These are phyloP conservation scores for Clostera curtula DNA, from an alignment of 2,888 invertebrate species.

Conservation along the genomic window DNA sequence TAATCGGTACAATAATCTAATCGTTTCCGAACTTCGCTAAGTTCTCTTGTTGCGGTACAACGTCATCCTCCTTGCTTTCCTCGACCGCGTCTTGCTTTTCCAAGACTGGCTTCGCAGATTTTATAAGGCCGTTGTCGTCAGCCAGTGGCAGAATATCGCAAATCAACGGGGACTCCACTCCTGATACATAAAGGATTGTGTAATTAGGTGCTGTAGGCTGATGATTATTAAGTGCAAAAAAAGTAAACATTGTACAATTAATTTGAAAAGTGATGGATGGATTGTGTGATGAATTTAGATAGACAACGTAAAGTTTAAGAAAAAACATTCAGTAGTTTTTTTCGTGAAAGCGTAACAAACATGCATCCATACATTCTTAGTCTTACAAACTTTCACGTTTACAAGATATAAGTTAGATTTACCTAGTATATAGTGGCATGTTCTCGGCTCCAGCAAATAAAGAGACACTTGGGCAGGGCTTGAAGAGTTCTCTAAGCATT, in stretches of 20 bases:
- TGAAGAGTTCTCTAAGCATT: slow-evolving; percentile 81
- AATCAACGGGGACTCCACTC: slow-evolving; percentile 94
- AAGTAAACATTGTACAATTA: no score
- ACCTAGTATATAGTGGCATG: slow-evolving; percentile 95
- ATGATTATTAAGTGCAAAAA: no score
- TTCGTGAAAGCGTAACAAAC: no score
- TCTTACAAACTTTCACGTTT: no score
- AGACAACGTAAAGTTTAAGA: no score
- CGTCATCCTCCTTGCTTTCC: slow-evolving; percentile 27
- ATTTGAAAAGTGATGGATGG: no score
- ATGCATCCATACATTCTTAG: no score
- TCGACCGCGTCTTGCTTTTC: slow-evolving; percentile 20
- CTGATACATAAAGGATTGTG: no score
- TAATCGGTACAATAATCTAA: slow-evolving; percentile 26
- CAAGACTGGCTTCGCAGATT: slow-evolving; percentile 26
- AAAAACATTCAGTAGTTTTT: no score
- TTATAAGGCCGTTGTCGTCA: slow-evolving; percentile 84
- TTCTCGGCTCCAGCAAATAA: slow-evolving; percentile 91
- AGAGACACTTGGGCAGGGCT: slow-evolving; percentile 89
- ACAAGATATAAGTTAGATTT: no score
- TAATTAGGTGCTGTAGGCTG: no score
- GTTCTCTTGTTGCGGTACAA: slow-evolving; percentile 24
- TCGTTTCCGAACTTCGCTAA: slow-evolving; percentile 42
- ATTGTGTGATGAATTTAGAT: no score
- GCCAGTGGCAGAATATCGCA: slow-evolving; percentile 89